Conservation (phyloP, 2,113 vertebrate species). For the Redunca redunca region DNA sequence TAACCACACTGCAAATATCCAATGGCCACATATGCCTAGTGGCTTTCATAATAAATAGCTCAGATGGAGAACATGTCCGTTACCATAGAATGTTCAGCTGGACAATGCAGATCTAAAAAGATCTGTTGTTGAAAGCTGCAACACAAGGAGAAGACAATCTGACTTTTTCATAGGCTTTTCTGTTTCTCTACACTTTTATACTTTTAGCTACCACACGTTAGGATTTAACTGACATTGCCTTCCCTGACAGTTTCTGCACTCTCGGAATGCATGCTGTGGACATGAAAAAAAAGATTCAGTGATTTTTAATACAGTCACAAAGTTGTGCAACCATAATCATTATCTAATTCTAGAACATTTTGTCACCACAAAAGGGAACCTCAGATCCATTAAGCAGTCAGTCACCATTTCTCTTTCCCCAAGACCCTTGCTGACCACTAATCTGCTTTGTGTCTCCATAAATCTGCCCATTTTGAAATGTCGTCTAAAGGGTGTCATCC, state of each 20-base stretch:
- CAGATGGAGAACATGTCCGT: not conserved
- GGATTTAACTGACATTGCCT: not conserved
- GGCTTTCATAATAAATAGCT: not conserved
- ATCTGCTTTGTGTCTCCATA: not conserved
- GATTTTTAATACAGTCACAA: not conserved
- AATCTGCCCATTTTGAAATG: not conserved
- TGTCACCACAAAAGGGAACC: not conserved
- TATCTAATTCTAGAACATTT: not conserved
- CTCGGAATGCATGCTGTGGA: not conserved
- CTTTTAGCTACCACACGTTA: not conserved
- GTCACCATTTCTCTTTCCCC: not conserved
- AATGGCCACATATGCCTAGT: not conserved
- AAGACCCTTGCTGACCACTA: not conserved
- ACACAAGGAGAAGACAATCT: fast-evolving
- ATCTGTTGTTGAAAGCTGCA: not conserved
- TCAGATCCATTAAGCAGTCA: not conserved
- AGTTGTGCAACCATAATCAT: not conserved
- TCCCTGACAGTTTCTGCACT: not conserved
- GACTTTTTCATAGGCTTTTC: not conserved
- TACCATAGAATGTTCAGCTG: not conserved
- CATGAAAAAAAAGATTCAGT: not conserved
- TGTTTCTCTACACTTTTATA: not conserved
- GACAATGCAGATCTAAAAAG: not conserved
- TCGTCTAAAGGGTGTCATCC: not conserved
- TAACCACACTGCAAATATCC: not conserved